A percentile compares a stretch with the other conserved stretches of the same genome.
These are phyloP conservation scores for Drosophila fulvimacula DNA, from an alignment of 2,888 invertebrate species.

Conservation along the genomic window DNA sequence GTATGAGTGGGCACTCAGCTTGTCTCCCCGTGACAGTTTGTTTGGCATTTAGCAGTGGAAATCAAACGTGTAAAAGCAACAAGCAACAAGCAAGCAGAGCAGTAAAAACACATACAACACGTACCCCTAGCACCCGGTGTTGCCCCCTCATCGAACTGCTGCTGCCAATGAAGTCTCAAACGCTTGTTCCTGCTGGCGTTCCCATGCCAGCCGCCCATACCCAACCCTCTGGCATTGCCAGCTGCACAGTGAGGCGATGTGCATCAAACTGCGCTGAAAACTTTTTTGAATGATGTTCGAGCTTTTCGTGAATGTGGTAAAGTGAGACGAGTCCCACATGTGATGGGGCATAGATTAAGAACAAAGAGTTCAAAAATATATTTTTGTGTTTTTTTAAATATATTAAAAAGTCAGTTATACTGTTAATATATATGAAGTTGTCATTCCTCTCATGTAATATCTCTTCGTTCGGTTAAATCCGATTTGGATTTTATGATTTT, in stretches of 20 bases:
- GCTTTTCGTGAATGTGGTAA: no score
- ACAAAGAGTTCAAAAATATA: no score
- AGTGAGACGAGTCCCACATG: no score
- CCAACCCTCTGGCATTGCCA: constrained; percentile 2
- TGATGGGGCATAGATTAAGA: no score
- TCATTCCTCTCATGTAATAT: no score
- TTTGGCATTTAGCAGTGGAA: constrained; percentile 75
- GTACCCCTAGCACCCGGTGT: no score
- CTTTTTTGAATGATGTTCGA: no score
- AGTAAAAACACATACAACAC: constrained; percentile 35
- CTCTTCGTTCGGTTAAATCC: no score
- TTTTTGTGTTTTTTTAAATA: no score
- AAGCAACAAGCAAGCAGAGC: constrained; percentile 69
- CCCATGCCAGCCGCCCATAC: background rate
- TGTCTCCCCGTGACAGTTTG: constrained; percentile 67
- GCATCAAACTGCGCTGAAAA: background rate
- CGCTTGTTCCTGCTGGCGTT: constrained; percentile 12
- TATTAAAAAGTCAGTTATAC: no score
- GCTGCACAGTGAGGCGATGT: constrained; percentile 32
- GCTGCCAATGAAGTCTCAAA: constrained; percentile 43
- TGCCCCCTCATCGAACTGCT: constrained; percentile 22
- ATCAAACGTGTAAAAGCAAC: constrained; percentile 73
- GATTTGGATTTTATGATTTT: no score
- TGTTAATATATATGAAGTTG: no score
- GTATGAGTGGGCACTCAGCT: constrained; percentile 60